Evolutionary conservation across 2,888 invertebrate species (phyloP).

Genomic region (Schizaphis graminum): DNA sequence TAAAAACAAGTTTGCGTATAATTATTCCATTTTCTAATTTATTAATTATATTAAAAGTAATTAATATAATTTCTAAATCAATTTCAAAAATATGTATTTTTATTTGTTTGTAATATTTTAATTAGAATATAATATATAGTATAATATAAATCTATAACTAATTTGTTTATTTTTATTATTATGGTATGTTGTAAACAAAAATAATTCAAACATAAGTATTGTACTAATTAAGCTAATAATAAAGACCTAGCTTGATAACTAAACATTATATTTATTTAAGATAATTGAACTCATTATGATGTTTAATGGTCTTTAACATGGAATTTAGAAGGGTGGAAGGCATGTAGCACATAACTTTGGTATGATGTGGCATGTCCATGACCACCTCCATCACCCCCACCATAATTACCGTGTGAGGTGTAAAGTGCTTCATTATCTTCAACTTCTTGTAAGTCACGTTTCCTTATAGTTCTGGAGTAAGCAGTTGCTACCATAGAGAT

Average conservation of each 20-base stretch:
- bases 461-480: constrained; percentile 43
- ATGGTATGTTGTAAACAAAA: not conserved
- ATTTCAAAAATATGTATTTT: constrained; percentile 26
- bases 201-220: not conserved
- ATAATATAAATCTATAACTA: not conserved
- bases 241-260: not conserved
- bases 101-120: constrained; percentile 26
- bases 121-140: not conserved
- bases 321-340: constrained; percentile 68
- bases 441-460: constrained; percentile 59
- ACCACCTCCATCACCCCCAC: constrained; percentile 58
- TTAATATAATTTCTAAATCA: constrained; percentile 36
- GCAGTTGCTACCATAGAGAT: constrained; percentile 22
- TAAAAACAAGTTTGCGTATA: not conserved
- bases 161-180: not conserved
- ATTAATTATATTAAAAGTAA: constrained; percentile 19
- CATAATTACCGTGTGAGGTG: constrained; percentile 65
- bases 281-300: not conserved
- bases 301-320: constrained; percentile 66
- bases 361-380: constrained; percentile 68
- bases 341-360: constrained; percentile 68
- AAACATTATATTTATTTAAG: constrained; percentile 4
- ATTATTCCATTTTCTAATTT: constrained; percentile 23
- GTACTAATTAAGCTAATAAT: not conserved
- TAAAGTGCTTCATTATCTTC: constrained; percentile 60